Evolutionary conservation across 2,113 vertebrate species (phyloP), one percentile per base, ranked within the genome.

Genomic region (Phalacrocorax aristotelis): DNA sequence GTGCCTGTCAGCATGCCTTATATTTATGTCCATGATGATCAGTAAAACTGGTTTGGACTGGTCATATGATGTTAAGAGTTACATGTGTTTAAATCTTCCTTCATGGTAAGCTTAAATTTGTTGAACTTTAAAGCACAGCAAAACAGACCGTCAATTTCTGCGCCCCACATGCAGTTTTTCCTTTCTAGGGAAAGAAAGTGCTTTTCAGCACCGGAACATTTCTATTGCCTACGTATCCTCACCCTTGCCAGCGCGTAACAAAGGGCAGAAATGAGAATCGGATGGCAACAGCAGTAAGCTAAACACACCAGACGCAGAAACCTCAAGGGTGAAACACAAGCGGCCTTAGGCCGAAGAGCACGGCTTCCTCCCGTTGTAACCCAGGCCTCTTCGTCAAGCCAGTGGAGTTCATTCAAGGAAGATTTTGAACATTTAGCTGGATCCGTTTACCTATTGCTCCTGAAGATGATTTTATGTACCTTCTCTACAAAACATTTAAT

Each of bases 31-130:
- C 90, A 34, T 66, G 58, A 77, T 22, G 38, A 75, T 66, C 97
- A 93, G 88, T 89, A 90, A 92, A 97, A 97, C 62, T 69, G 74
- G 3, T 93, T 97, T 86, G 91, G 83, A 97, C 85, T 92, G 60
- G 86, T 94, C 75, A 64, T 64, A 83, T 11, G 83, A 94, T 91
- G 60, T 75, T 84, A 89, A 72, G 72, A 93, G 87, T 34, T 82
- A 75, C 65, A 83, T 25, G 42, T 49, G 83, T 90, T 96, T 88
- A 80, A 97, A 90, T 46, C 72, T 88, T 32, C 83, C 57, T 88
- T 32, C 83, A 52, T 46, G 16, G 29, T 29, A 88, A 81, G 77
- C 70, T 38, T 69, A 27, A 84, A 90, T 90, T 68, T 83, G 60
- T 54, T 89, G 74, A 95, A 93, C n/a, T 78, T 78, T 46, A 66